Conservation (phyloP, 2,888 invertebrate species). For the Pocota personata region DNA sequence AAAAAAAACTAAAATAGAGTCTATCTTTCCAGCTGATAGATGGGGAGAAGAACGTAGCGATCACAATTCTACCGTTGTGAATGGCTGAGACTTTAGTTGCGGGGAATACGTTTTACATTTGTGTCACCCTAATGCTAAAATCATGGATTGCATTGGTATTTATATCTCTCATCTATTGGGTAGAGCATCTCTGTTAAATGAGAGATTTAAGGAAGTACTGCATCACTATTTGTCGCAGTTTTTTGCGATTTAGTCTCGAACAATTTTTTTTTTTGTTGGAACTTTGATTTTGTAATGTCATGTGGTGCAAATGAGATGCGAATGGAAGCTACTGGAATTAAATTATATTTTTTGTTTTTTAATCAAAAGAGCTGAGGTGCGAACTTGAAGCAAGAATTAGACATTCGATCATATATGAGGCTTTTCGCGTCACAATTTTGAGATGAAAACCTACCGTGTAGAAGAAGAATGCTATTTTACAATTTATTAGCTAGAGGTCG, state of each 20-base stretch:
- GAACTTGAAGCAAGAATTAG: background rate
- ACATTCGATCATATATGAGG: no score
- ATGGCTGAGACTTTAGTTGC: background rate
- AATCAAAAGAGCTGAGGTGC: constrained; percentile 4
- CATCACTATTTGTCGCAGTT: constrained; percentile 39
- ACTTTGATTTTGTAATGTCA: no score
- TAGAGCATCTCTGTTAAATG: background rate
- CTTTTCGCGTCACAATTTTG: no score
- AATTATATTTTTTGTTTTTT: background rate
- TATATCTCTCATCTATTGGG: background rate
- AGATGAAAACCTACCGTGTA: no score
- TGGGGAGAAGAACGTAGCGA: constrained; percentile 56
- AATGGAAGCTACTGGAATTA: no score
- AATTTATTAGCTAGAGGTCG: no score
- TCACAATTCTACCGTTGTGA: constrained; percentile 64
- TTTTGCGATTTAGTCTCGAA: background rate
- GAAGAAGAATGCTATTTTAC: no score
- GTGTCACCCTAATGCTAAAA: constrained; percentile 37
- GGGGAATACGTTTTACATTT: constrained; percentile 28
- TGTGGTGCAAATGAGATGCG: no score
- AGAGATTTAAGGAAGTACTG: constrained; percentile 34
- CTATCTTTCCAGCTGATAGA: constrained; percentile 57
- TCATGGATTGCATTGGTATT: constrained; percentile 22
- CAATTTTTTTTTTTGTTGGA: background rate
- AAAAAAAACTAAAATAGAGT: constrained; percentile 22